phyloP scores from a whole-genome alignment of 2,888 invertebrate genomes.

The Sarcophaga variegata region DNA sequence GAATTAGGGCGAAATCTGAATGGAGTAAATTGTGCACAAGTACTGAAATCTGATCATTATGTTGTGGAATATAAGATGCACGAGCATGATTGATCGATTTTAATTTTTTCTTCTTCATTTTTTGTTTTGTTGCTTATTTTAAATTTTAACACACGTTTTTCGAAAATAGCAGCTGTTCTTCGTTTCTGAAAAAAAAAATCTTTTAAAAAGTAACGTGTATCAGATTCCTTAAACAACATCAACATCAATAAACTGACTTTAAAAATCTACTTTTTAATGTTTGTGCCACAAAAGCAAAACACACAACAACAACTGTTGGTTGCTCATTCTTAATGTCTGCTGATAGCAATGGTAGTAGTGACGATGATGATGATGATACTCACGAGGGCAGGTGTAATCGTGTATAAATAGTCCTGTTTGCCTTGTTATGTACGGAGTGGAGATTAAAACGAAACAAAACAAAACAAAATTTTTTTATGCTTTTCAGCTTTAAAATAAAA shows the following conservation, averaged over 20 bases:
- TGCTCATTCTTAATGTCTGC: neutral
- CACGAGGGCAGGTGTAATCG: conserved; percentile 54
- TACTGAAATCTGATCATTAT: too few relatives aligned
- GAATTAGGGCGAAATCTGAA: too few relatives aligned
- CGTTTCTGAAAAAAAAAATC: neutral
- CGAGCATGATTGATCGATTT: too few relatives aligned
- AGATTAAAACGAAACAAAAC: too few relatives aligned
- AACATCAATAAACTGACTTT: conserved; percentile 12
- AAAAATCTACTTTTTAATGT: conserved; percentile 17
- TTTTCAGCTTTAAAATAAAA: too few relatives aligned
- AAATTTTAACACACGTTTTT: neutral
- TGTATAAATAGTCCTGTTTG: conserved; percentile 44
- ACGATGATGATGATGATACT: neutral
- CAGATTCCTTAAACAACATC: neutral
- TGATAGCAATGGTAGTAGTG: neutral
- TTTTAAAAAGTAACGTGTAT: neutral
- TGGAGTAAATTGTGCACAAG: too few relatives aligned
- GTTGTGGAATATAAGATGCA: too few relatives aligned
- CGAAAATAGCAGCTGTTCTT: neutral
- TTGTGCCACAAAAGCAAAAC: neutral
- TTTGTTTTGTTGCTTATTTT: neutral
- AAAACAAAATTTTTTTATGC: too few relatives aligned
- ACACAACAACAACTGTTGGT: conserved; percentile 2
- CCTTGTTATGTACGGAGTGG: neutral
- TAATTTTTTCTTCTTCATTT: neutral